These are phyloP conservation scores for Aurelia coerulea DNA, from an alignment of 30 jellyfish, hydroid and myxozoan genomes.

Conservation along the genomic window DNA sequence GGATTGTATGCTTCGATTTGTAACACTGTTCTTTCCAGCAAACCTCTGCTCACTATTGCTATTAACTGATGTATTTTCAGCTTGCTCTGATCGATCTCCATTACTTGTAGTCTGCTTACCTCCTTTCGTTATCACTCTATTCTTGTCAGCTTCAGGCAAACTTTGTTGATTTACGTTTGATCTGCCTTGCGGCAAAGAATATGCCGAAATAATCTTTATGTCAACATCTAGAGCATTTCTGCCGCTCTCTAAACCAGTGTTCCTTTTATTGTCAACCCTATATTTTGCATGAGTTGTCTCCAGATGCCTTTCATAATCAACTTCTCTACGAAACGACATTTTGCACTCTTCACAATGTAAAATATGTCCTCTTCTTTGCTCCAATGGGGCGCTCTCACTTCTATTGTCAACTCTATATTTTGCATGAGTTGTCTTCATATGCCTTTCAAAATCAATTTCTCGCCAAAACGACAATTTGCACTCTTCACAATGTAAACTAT, in stretches of 20 bases:
- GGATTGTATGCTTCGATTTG: background rate
- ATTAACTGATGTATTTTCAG: background rate
- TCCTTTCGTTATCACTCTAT: background rate
- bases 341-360: slow-evolving; percentile 17
- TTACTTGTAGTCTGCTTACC: background rate
- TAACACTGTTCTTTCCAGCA: background rate
- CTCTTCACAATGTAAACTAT: slow-evolving; percentile 3
- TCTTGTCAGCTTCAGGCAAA: too few relatives aligned
- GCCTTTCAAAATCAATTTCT: slow-evolving; percentile 3
- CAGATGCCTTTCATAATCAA: slow-evolving; percentile 6
- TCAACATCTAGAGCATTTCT: background rate
- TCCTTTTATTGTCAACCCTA: background rate
- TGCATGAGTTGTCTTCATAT: background rate
- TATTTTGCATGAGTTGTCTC: background rate
- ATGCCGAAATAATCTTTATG: slow-evolving; percentile 28
- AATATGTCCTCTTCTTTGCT: background rate
- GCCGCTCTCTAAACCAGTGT: background rate
- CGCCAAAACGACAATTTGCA: slow-evolving; percentile 18
- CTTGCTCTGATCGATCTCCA: background rate
- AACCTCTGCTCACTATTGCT: background rate
- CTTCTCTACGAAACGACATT: background rate
- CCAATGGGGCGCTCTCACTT: too few relatives aligned
- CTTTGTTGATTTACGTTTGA: too few relatives aligned
- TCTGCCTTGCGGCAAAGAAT: slow-evolving; percentile 24
- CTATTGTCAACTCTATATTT: background rate